phyloP scores from a whole-genome alignment of 1,140 invertebrate genomes.

The Acromyrmex charruanus region DNA sequence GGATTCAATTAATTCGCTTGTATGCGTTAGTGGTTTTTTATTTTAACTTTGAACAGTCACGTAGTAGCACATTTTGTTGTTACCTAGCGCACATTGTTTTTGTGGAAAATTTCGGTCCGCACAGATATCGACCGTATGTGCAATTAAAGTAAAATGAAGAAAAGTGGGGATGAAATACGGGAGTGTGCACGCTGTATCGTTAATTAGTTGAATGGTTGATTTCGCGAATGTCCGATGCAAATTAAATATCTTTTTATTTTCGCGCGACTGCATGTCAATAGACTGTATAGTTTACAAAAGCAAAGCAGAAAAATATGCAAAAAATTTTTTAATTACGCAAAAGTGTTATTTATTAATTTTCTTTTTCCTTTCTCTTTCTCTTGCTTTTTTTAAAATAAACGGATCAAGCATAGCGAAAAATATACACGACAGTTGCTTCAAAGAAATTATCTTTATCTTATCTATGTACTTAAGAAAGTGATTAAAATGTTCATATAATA shows the following conservation, averaged over 20 bases:
- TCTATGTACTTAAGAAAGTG: neutral
- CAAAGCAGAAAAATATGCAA: neutral
- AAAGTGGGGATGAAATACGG: slow-evolving; percentile 10
- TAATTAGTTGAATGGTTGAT: slow-evolving; percentile 50
- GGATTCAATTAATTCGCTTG: slow-evolving; percentile 45
- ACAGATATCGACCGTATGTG: slow-evolving; percentile 36
- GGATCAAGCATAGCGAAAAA: neutral
- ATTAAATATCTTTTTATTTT: slow-evolving; percentile 33
- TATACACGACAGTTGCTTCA: neutral
- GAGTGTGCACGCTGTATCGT: slow-evolving; percentile 1
- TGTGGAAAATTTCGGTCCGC: slow-evolving; percentile 30
- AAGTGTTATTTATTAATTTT: neutral
- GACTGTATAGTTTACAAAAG: neutral
- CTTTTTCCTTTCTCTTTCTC: neutral
- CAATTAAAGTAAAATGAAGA: slow-evolving; percentile 32
- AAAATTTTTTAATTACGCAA: slow-evolving; percentile 10
- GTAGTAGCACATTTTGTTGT: slow-evolving; percentile 30
- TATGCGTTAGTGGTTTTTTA: slow-evolving; percentile 15
- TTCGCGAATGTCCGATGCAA: slow-evolving; percentile 8
- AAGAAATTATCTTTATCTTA: slow-evolving; percentile 24
- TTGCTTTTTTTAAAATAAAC: neutral
- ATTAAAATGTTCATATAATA: slow-evolving; percentile 8
- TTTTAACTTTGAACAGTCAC: slow-evolving; percentile 43
- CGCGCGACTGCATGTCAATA: neutral
- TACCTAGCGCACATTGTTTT: slow-evolving; percentile 31